A percentile compares a stretch with the other conserved stretches of the same genome.
Evolutionary conservation across 2,888 invertebrate species (phyloP).

Genomic region (Unio pictorum): DNA sequence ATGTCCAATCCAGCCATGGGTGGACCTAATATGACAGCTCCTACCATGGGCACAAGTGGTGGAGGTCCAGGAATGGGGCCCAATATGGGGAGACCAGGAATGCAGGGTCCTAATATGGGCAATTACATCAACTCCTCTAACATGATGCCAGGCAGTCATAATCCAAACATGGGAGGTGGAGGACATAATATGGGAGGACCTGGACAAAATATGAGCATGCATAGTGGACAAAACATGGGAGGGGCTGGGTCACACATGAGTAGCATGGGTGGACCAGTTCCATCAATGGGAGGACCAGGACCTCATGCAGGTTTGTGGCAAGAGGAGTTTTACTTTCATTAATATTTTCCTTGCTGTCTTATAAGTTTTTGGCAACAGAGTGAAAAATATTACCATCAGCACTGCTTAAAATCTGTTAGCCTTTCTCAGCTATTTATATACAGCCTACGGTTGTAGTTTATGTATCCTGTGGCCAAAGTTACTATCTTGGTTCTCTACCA

Average conservation of each 20-base stretch:
- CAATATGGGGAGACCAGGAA: constrained; percentile 40
- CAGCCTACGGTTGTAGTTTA: no score
- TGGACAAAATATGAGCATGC: constrained; percentile 19
- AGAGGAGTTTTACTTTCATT: no score
- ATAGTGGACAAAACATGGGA: constrained; percentile 25
- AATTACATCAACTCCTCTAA: constrained; percentile 26
- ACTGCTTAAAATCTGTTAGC: no score
- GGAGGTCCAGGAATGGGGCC: constrained; percentile 16
- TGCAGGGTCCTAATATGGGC: constrained; percentile 26
- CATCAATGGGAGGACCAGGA: constrained; percentile 20
- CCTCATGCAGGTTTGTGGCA: background rate
- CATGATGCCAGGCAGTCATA: constrained; percentile 24
- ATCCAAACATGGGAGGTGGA: constrained; percentile 16
- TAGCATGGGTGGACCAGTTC: constrained; percentile 14
- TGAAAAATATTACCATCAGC: no score
- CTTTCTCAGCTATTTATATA: no score
- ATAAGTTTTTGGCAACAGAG: no score
- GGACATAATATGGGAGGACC: constrained; percentile 14
- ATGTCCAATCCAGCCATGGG: constrained; percentile 51
- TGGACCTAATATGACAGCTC: constrained; percentile 50
- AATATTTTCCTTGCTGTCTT: no score
- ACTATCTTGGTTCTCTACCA: no score
- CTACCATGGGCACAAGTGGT: constrained; percentile 17
- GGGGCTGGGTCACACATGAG: constrained; percentile 20
- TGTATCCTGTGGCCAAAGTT: no score